phyloP scores from a whole-genome alignment of 1,140 invertebrate species.

The Ladona fulva region DNA sequence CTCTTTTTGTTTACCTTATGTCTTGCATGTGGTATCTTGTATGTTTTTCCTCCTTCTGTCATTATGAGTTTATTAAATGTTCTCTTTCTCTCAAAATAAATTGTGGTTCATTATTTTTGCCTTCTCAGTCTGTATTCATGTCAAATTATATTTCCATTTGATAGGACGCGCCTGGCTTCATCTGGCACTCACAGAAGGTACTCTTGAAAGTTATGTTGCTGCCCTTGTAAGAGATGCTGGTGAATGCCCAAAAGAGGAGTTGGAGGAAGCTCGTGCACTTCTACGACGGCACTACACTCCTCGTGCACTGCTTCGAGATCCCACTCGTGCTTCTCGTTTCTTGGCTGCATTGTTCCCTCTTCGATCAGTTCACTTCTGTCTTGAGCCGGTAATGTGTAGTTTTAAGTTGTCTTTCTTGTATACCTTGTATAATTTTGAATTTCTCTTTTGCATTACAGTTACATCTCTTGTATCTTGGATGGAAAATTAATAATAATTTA shows the following conservation, averaged over 20 bases:
- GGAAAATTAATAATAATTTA: no score
- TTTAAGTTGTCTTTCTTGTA: no score
- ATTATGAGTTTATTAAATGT: no score
- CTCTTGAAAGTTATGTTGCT: conserved; percentile 41
- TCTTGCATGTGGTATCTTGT: no score
- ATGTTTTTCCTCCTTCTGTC: no score
- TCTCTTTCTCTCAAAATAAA: no score
- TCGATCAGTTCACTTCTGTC: conserved; percentile 40
- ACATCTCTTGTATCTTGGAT: no score
- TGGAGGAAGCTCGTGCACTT: conserved; percentile 11
- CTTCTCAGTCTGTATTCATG: no score
- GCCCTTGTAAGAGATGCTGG: conserved; percentile 36
- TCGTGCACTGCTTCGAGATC: conserved; percentile 39
- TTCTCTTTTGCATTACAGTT: no score
- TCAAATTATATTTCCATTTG: background rate
- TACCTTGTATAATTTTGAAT: no score
- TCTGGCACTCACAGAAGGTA: conserved; percentile 40
- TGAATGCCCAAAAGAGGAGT: conserved; percentile 16
- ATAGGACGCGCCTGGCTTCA: conserved; percentile 42
- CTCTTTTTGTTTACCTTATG: no score
- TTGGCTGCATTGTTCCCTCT: conserved; percentile 41
- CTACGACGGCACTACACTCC: conserved; percentile 39
- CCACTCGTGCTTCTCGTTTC: conserved; percentile 38
- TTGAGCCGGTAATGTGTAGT: conserved; percentile 34
- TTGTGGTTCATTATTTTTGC: no score